Evolutionary conservation across 2,888 invertebrate species (phyloP), one percentile per base, ranked within the genome.

Genomic region (Cyclophora punctaria): DNA sequence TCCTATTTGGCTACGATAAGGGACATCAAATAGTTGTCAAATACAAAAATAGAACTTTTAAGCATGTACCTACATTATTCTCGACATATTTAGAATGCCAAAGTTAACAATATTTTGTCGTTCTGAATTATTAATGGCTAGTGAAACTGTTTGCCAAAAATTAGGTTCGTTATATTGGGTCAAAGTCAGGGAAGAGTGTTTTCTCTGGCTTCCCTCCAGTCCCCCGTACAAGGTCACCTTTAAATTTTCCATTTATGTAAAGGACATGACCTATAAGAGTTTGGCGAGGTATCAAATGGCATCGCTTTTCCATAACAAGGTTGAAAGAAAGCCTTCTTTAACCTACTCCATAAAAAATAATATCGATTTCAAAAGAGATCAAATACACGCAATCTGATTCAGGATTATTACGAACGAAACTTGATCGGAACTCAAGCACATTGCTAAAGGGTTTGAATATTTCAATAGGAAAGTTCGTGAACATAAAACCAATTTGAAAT

Each of bases 181-280:
- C 73, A 75, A 73, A 66, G 68, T 60, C 63, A 59, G 63, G 53
- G 62, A 49, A 57, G 59, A 50, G 62, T 53, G 20, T 20, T 20
- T 20, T 20, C 20, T 20, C 63, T 74, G 73, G 69, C 73, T 60
- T 34, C 47, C 49, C 58, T 71, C 74, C 75, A 69, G 69, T 45
- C 59, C 62, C 59, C 56, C 55, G 55, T 54, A 56, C 56, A 57
- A 69, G 68, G 67, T 64, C 56, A 62, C 58, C 55, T 57, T 59
- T 52, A 45, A 56, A 44, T 58, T 62, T 59, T 57, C 58, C 57
- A 54, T 34, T 4, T 57, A 57, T 54, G 50, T 49, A 55, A 58
- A 60, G 60, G 57, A 59, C 50, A 48, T 55, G 50, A 48, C 55
- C 55, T 50, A 64, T 50, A 50, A 44, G 48, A 48, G 50, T 52